phyloP scores from a whole-genome alignment of 2,797 vertebrate species.

The Thunnus albacares region DNA sequence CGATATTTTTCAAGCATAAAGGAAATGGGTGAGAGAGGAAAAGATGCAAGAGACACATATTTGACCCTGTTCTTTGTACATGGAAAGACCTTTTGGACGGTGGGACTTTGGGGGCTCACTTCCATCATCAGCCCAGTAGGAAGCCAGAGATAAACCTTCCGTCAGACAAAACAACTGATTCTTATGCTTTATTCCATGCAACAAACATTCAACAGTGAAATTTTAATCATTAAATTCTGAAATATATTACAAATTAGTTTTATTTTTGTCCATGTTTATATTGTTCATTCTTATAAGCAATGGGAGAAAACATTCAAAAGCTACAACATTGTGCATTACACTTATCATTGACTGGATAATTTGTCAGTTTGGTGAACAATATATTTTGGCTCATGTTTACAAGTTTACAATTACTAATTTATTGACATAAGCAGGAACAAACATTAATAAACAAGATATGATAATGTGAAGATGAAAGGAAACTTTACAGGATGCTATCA shows the following conservation, averaged over 20 bases:
- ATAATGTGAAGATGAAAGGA: neutral
- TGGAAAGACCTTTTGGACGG: neutral
- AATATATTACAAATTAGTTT: neutral
- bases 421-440: neutral
- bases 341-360: neutral
- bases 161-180: neutral
- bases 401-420: too few species aligned
- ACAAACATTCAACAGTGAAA: neutral
- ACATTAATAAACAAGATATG: neutral
- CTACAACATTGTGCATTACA: neutral
- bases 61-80: neutral
- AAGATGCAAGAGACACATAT: neutral
- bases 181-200: neutral
- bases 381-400: too few species aligned
- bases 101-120: neutral
- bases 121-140: neutral
- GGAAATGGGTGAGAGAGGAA: neutral
- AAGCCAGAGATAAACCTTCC: neutral
- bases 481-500: neutral
- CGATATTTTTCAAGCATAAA: neutral
- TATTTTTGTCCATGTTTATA: neutral
- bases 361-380: too few species aligned
- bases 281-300: conserved; percentile 5
- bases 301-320: neutral
- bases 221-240: neutral